These are phyloP conservation scores for Phasianus colchicus DNA, from an alignment of 2,113 vertebrate genomes.

Conservation along the genomic window DNA sequence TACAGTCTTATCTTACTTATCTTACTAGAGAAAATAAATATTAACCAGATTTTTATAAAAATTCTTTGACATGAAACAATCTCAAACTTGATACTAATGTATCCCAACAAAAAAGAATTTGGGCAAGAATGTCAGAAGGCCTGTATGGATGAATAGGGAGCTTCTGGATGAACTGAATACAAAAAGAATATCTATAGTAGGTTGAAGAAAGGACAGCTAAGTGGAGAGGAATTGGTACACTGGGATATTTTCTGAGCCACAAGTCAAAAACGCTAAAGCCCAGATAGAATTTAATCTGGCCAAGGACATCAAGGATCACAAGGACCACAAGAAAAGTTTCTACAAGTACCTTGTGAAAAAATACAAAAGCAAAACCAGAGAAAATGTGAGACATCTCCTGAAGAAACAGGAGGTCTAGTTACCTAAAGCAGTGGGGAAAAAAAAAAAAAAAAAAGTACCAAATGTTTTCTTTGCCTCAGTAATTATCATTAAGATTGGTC, in stretches of 20 bases:
- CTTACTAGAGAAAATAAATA: too few species aligned
- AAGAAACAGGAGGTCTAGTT: not conserved
- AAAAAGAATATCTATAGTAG: too few species aligned
- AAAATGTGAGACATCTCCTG: not conserved
- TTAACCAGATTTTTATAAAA: too few species aligned
- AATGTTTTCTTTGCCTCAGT: not conserved
- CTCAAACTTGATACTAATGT: too few species aligned
- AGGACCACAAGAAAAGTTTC: not conserved
- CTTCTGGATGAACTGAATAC: too few species aligned
- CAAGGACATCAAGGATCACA: not conserved
- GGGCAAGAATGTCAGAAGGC: too few species aligned
- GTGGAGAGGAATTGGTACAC: too few species aligned
- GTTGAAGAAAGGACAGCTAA: too few species aligned
- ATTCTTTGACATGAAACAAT: too few species aligned
- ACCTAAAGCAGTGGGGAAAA: not conserved
- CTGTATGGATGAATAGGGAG: not conserved
- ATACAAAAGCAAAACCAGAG: not conserved
- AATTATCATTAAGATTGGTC: not conserved
- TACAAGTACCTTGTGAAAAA: not conserved
- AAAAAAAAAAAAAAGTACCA: not conserved
- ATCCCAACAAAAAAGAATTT: too few species aligned
- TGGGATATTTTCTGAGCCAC: too few species aligned
- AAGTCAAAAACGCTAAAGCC: too few species aligned
- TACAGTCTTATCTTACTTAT: not conserved
- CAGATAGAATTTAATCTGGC: not conserved